Evolutionary conservation across 53 echinoderm and acorn worm genomes (phyloP), one percentile per base, ranked within the genome.

Genomic region (Patiria pectinifera): DNA sequence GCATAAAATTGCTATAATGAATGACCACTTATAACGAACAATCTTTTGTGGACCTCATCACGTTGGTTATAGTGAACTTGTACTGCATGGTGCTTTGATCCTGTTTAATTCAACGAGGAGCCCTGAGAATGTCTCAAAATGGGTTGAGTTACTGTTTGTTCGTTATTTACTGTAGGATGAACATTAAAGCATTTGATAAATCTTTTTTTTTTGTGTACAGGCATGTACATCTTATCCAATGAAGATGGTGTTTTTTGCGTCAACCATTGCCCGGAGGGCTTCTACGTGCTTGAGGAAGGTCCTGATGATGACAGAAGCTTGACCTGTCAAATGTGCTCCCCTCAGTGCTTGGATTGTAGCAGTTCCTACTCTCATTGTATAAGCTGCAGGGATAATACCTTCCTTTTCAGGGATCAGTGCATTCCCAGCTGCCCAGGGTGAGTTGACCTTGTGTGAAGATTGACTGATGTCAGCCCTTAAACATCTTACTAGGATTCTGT

Each of bases 261-360:
- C 14, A 70, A 86, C 24, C 83, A 16, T 4, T 97, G 97, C 77
- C 95, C 95, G 1, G 95, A 91, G 88, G 96, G 96, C 0, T 97
- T 80, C 88, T 97, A 97, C 84, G 91, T 92, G 85, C 43, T 22
- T 15, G 95, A 94, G 22, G 93, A 92, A 43, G 91, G 91, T 6
- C 86, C 11, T 3, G 9, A 7, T 1, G 80, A 48, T 4, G 92
- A 85, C 63, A 61, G 4, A 13, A 78, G 92, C 78, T 25, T 78
- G 63, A 96, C 96, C n/a, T 99, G 99, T 76, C 96, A 95, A 76
- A 92, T 83, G 86, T 99, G 99, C 87, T 99, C 97, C 16, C 60
- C 93, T 3, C 95, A 96, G 85, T 99, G 99, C 80, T 14, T n/a
- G 48, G 99, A 97, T 77, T 99, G 99, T 71, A 45, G 75, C 45